phyloP scores from a whole-genome alignment of 2,113 vertebrate species.

The Naja naja region DNA sequence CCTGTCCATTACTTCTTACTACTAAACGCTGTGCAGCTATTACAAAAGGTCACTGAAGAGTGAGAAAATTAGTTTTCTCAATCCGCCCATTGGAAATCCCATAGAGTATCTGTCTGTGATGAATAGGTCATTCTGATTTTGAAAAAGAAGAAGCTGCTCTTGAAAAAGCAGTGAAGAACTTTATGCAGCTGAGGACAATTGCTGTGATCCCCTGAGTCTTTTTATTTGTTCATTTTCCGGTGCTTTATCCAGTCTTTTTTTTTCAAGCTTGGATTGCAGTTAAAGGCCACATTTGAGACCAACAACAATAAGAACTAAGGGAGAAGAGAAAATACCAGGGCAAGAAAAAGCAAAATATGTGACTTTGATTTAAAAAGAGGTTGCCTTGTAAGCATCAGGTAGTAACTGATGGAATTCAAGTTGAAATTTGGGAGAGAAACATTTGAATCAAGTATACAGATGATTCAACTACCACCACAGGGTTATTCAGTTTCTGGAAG shows the following conservation, averaged over 20 bases:
- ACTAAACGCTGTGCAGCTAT: neutral
- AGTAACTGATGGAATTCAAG: neutral
- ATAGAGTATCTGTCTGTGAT: neutral
- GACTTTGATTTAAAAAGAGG: constrained; percentile 13
- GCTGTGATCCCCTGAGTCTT: constrained; percentile 5
- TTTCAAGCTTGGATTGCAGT: neutral
- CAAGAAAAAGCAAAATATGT: neutral
- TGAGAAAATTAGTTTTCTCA: constrained; percentile 25
- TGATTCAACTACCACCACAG: neutral
- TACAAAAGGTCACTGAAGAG: constrained; percentile 16
- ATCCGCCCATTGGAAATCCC: constrained; percentile 1
- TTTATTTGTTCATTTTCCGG: neutral
- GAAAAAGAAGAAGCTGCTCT: neutral
- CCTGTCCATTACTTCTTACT: neutral
- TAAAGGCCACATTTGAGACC: neutral
- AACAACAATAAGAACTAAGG: neutral
- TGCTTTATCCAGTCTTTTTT: constrained; percentile 4
- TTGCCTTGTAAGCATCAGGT: neutral
- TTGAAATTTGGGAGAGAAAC: neutral
- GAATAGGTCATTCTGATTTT: neutral
- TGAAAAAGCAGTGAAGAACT: neutral
- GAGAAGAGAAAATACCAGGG: neutral
- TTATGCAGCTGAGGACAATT: constrained; percentile 11
- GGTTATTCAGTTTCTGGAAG: neutral
- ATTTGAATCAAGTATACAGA: neutral